These are phyloP conservation scores for Bombus sibiricus DNA, from an alignment of 1,140 invertebrate species.

Conservation along the genomic window DNA sequence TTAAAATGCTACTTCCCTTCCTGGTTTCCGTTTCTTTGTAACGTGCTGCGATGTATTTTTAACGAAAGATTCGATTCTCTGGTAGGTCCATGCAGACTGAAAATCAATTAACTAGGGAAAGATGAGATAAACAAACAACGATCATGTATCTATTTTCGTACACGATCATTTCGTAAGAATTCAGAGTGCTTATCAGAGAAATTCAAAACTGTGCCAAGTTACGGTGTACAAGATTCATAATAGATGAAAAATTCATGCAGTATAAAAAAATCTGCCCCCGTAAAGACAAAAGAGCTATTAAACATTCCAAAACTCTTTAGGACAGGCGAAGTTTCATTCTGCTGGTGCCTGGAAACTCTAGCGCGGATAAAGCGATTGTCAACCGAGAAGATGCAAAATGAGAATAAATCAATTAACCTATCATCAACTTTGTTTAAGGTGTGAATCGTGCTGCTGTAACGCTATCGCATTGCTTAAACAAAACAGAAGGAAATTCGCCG, in stretches of 20 bases:
- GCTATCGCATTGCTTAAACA: neutral
- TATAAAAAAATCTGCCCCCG: neutral
- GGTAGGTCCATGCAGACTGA: neutral
- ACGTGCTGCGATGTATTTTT: neutral
- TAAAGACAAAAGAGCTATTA: neutral
- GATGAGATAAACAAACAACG: neutral
- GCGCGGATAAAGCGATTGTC: neutral
- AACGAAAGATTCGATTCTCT: neutral
- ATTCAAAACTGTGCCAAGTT: neutral
- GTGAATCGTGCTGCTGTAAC: too few relatives aligned
- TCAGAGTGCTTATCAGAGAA: too few relatives aligned
- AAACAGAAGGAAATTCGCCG: neutral
- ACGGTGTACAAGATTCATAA: neutral
- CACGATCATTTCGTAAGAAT: neutral
- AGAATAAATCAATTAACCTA: slow-evolving; percentile 4
- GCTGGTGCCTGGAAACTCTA: neutral
- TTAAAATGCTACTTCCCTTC: neutral
- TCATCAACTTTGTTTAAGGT: neutral
- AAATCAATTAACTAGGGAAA: neutral
- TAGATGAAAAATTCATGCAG: neutral
- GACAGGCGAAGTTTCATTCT: neutral
- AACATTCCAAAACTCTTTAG: neutral
- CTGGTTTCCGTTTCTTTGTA: neutral
- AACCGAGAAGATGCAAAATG: neutral
- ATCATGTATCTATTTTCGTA: too few relatives aligned